These are phyloP conservation scores for Macropus fuliginosus DNA, from an alignment of 2,797 vertebrate species.

Conservation along the genomic window DNA sequence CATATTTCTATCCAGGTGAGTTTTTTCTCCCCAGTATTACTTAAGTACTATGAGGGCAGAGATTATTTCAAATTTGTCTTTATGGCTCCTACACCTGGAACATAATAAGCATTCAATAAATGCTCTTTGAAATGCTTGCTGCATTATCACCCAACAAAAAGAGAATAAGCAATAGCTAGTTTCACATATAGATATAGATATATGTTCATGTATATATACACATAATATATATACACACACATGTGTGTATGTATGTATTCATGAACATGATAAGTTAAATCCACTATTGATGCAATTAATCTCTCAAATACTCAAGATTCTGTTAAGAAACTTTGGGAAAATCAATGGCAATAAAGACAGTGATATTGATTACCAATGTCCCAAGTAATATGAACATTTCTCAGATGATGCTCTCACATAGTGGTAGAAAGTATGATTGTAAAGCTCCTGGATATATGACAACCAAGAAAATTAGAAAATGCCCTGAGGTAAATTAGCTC, in stretches of 20 bases:
- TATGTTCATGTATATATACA: neutral
- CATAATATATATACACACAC: too few species aligned
- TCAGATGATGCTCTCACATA: neutral
- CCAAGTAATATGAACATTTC: neutral
- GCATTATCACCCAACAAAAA: neutral
- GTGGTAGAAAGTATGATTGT: neutral
- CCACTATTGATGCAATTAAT: slow-evolving; percentile 5
- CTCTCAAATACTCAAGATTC: neutral
- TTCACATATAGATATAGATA: neutral
- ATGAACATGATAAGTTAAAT: slow-evolving; percentile 2
- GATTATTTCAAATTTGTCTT: neutral
- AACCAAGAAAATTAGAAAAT: slow-evolving; percentile 6
- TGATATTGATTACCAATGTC: neutral
- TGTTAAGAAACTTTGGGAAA: neutral
- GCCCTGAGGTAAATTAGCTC: neutral
- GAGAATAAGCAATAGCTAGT: neutral
- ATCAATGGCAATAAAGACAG: neutral
- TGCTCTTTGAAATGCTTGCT: neutral
- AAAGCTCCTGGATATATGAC: neutral
- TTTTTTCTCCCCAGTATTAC: neutral
- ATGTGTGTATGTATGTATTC: neutral
- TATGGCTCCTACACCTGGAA: neutral
- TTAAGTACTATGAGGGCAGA: neutral
- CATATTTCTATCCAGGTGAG: neutral
- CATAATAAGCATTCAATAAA: neutral